Evolutionary conservation across 2,797 vertebrate genomes (phyloP).

Genomic region (Sparidentex hasta): DNA sequence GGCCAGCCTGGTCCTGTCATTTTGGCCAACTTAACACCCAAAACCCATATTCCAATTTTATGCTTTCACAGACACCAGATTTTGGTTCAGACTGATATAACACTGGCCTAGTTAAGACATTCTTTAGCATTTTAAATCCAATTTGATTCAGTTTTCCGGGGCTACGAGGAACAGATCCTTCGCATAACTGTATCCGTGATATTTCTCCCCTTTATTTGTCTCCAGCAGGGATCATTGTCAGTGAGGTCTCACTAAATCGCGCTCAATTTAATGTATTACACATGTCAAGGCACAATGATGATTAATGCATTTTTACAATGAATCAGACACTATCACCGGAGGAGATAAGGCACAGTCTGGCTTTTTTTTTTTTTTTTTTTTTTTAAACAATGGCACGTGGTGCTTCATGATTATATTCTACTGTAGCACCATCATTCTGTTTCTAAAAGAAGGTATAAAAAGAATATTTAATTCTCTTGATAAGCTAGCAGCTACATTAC

Average conservation of each 20-base stretch:
- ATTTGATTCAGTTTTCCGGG: slow-evolving; percentile 53
- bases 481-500: slow-evolving; percentile 53
- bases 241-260: slow-evolving; percentile 30
- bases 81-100: slow-evolving; percentile 54
- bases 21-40: slow-evolving; percentile 52
- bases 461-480: slow-evolving; percentile 58
- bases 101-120: slow-evolving; percentile 47
- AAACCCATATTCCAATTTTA: slow-evolving; percentile 57
- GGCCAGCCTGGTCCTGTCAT: slow-evolving; percentile 32
- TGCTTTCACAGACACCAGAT: slow-evolving; percentile 51
- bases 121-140: slow-evolving; percentile 60
- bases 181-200: slow-evolving; percentile 39
- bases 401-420: slow-evolving; percentile 25
- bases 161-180: slow-evolving; percentile 25
- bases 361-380: slow-evolving; percentile 10
- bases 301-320: slow-evolving; percentile 53
- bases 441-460: slow-evolving; percentile 42
- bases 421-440: slow-evolving; percentile 23
- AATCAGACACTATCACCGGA: slow-evolving; percentile 41
- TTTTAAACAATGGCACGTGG: slow-evolving; percentile 34
- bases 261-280: slow-evolving; percentile 23
- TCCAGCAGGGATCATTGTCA: slow-evolving; percentile 10
- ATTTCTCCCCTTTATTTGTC: slow-evolving; percentile 25
- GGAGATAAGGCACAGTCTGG: slow-evolving; percentile 46
- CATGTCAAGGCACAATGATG: slow-evolving; percentile 41